Evolutionary conservation across 2,113 vertebrate species (phyloP), one percentile per base, ranked within the genome.

Genomic region (Corythornis cristatus): DNA sequence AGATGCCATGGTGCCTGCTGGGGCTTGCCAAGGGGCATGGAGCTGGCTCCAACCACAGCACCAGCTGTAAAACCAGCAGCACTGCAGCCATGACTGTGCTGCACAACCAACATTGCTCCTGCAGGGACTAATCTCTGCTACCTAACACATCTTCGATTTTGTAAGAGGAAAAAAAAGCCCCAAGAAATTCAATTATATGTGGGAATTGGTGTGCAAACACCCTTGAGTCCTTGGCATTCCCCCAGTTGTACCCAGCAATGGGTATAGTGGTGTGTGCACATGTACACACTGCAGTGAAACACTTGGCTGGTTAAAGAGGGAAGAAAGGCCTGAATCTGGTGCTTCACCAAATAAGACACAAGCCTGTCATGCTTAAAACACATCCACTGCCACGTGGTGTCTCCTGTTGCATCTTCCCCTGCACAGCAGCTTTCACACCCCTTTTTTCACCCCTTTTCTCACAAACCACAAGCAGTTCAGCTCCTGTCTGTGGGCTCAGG

Each of bases 211-310:
- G 19, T 62, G 72, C 46, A 85, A 82, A 45, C 46, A 58, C 21
- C 14, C 46, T 18, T 23, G 11, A 51, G 25, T 8, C 13, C 28
- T 28, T 42, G 21, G 23, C 11, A 13, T 60, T 71, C 54, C 61
- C 68, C 86, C 25, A 43, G 15, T 71, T 56, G 25, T 83, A 3
- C 18, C 25, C 23, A 56, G 31, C 31, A 92, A 71, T 6, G 6
- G 57, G 73, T 70, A 45, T 22, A 56, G 43, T 20, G 17, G 1
- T 8, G 8, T 0, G 0, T 29, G 33, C 21, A 71, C 25, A 45
- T 5, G 5, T 8, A 16, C 7, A 46, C 6, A 29, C 46, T 1
- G 3, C 14, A 31, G 60, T 93, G 75, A 79, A 83, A 80, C 16
- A 83, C 5, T 8, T 61, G 35, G 11, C 16, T 42, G 26, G 5